Evolutionary conservation across 2,797 vertebrate species (phyloP), one percentile per base, ranked within the genome.

Genomic region (Notolabrus celidotus): DNA sequence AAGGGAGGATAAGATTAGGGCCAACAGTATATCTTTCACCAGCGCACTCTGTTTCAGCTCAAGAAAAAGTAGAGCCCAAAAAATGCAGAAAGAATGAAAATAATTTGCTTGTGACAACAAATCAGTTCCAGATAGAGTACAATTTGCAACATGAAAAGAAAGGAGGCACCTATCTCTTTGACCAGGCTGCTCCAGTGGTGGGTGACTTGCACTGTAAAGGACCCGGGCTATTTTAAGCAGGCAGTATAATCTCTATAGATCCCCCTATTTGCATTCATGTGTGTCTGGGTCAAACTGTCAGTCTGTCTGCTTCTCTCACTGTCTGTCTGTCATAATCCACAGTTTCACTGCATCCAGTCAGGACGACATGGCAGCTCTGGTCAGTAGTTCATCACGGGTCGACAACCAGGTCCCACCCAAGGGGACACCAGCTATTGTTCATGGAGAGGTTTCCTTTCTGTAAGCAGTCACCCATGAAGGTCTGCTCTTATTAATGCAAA

Each of bases 311-410:
- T n/a, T 19, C 71, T 74, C 73, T 67, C 33, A 12, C 67, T 70
- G 77, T 82, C 82, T 73, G 73, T 84, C 74, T 56, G 82, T 91
- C 87, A 72, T 72, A 75, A 80, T 80, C 66, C 71, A 43, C 62
- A 71, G 56, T 77, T 82, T 86, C 79, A 75, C 38, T 58, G 77
- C 86, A 62, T 53, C 52, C 29, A 84, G 87, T 75, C 76, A 42
- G 72, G 67, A 59, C 74, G 71, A 91, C 85, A 87, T 89, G 89
- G 89, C 92, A 92, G 88, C 81, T 88, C 75, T 80, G 84, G 92
- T 90, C 90, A 88, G 67, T 74, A 76, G 89, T 86, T 89, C 89
- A 85, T 60, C 88, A 79, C 53, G 88, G 92, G 89, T 93, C 91
- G 92, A 72, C 77, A 76, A 67, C 77, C 39, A 71, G 84, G 86